Conservation (phyloP, 1,140 invertebrate genomes). For the Sarcophaga bullata region DNA sequence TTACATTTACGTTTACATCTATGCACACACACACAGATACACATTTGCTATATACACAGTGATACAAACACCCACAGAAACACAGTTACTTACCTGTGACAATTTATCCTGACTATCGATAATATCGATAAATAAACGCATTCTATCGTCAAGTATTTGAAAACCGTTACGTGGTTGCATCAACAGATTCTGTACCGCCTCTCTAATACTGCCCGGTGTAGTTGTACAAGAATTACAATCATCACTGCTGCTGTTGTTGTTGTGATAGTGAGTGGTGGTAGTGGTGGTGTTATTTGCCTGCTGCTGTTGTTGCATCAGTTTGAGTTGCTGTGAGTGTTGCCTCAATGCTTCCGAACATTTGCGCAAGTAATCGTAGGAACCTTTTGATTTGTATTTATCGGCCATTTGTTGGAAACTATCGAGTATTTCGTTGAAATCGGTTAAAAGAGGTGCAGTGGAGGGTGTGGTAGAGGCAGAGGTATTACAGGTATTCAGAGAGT, state of each 20-base stretch:
- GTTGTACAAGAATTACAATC: slow-evolving; percentile 65
- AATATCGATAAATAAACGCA: slow-evolving; percentile 82
- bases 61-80: too few relatives aligned
- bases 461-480: slow-evolving; percentile 57
- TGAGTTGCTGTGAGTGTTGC: slow-evolving; percentile 61
- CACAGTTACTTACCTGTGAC: slow-evolving; percentile 73
- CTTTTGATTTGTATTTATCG: slow-evolving; percentile 64
- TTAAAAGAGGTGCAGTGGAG: slow-evolving; percentile 59
- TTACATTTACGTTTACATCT: too few relatives aligned
- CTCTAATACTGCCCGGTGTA: slow-evolving; percentile 70
- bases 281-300: slow-evolving; percentile 50
- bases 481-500: slow-evolving; percentile 40
- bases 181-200: slow-evolving; percentile 76
- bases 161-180: slow-evolving; percentile 77
- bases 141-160: slow-evolving; percentile 78
- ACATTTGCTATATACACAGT: too few relatives aligned
- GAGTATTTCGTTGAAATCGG: slow-evolving; percentile 64
- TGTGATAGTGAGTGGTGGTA: slow-evolving; percentile 37
- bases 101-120: slow-evolving; percentile 82
- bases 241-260: slow-evolving; percentile 41
- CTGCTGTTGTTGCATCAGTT: slow-evolving; percentile 57
- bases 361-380: slow-evolving; percentile 64
- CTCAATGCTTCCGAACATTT: slow-evolving; percentile 64
- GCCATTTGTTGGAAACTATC: slow-evolving; percentile 65
- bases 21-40: too few relatives aligned